A percentile compares a stretch with the other conserved stretches of the same genome.
These are phyloP conservation scores for Lypha dubia DNA, from an alignment of 2,888 invertebrate genomes.

Conservation along the genomic window DNA sequence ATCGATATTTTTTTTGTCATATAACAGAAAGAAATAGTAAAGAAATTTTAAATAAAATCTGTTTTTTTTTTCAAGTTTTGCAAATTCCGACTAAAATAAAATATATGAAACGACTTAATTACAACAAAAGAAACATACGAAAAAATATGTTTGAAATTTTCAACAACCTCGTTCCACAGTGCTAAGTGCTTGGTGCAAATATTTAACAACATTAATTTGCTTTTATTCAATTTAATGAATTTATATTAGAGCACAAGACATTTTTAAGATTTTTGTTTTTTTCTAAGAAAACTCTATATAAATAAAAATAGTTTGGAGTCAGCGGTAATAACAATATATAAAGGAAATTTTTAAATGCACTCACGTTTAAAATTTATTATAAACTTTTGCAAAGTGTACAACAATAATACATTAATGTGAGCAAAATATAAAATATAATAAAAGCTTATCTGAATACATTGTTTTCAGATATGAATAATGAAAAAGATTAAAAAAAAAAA, in stretches of 20 bases:
- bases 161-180: neutral
- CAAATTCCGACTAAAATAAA: too few relatives aligned
- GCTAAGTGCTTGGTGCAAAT: slow-evolving; percentile 33
- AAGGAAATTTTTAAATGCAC: slow-evolving; percentile 19
- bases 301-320: neutral
- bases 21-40: too few relatives aligned
- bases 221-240: slow-evolving; percentile 69
- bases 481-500: too few relatives aligned
- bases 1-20: too few relatives aligned
- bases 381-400: slow-evolving; percentile 14
- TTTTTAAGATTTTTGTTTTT: slow-evolving; percentile 18
- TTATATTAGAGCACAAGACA: slow-evolving; percentile 54
- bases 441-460: neutral
- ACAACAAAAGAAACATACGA: too few relatives aligned
- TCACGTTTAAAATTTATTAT: slow-evolving; percentile 45
- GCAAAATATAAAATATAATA: neutral
- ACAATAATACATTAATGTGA: neutral
- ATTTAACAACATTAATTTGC: slow-evolving; percentile 59
- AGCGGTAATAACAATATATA: slow-evolving; percentile 22
- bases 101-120: too few relatives aligned
- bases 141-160: neutral
- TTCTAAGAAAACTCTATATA: neutral
- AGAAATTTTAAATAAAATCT: neutral
- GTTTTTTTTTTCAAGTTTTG: too few relatives aligned
- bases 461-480: too few relatives aligned